Evolutionary conservation across 2,113 vertebrate genomes (phyloP), one percentile per base, ranked within the genome.

Genomic region (Podarcis raffonei): DNA sequence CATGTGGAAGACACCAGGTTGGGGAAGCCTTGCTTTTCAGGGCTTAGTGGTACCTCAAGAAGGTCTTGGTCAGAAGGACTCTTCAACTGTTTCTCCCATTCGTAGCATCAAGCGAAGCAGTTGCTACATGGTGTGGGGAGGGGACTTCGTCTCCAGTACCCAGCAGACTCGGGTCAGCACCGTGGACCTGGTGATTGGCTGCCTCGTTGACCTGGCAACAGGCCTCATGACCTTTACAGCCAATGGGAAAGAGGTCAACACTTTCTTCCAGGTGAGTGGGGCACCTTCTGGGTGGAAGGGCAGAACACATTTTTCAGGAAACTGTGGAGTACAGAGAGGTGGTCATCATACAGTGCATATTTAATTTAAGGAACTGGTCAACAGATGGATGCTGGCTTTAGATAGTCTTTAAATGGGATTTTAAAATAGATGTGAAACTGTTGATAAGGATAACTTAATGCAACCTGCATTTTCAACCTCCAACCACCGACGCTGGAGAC

Each of bases 41-140:
- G 30, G 35, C 15, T 15, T 83, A 7, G 37, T 18, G 16, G 1
- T 37, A 39, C 62, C 59, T 68, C 22, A 77, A 23, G 39, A 78
- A 68, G 22, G 9, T 5, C 1, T 27, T 22, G 5, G 4, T 65
- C 27, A 59, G 25, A 3, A 3, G 5, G 53, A 6, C 12, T 25
- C 23, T 6, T 53, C 71, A 66, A 13, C 20, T 0, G 2, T 48
- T 8, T 72, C 37, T 86, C 74, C 18, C 35, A 11, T 72, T 4
- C 22, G 13, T 94, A 99, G 98, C 92, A 98, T 99, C 95, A 99
- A 98, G 92, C 97, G 98, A 81, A 99, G 98, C 95, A 99, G 98
- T 95, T 99, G 98, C 84, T 99, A 99, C 96, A 98, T 99, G 98
- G 98, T 99, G 9, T 99, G 98, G 98, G 98, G 98, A 1, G 98